Conservation (phyloP, 2,888 invertebrate genomes). For the Drosophila mettleri region DNA sequence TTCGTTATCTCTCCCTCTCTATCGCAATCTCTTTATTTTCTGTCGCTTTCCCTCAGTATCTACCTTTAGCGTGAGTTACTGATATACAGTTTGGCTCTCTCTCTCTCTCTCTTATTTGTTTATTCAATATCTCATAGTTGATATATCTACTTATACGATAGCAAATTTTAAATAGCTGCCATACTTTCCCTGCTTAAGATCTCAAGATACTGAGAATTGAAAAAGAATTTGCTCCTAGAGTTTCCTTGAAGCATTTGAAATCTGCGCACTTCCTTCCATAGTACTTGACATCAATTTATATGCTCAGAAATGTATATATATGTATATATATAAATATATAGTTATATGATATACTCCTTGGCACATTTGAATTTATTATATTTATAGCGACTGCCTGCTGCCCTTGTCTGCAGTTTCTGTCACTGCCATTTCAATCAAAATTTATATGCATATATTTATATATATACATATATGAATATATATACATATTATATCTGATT, state of each 20-base stretch:
- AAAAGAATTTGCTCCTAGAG: constrained; percentile 12
- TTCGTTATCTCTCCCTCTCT: background rate
- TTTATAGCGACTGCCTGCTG: constrained; percentile 42
- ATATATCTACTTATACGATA: background rate
- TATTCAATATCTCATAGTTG: background rate
- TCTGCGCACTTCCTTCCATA: constrained; percentile 6
- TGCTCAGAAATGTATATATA: constrained; percentile 18
- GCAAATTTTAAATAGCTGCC: no score
- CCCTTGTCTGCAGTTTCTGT: constrained; percentile 67
- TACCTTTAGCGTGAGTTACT: no score
- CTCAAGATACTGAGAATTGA: background rate
- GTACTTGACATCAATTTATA: constrained; percentile 29
- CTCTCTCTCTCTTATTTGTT: background rate
- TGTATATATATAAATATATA: constrained; percentile 15
- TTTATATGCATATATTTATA: constrained; percentile 25
- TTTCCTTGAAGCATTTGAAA: constrained; percentile 8
- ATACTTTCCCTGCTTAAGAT: background rate
- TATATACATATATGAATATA: constrained; percentile 31
- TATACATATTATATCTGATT: constrained; percentile 1
- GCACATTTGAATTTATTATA: constrained; percentile 45
- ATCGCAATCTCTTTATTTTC: background rate
- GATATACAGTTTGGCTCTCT: background rate
- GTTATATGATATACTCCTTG: constrained; percentile 27
- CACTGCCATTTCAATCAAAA: constrained; percentile 69
- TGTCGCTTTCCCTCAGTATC: background rate